Percentiles rank a stretch among this genome's conserved stretches.
phyloP scores from a whole-genome alignment of 2,888 invertebrate genomes.

The Pachycephus smyrnensis region DNA sequence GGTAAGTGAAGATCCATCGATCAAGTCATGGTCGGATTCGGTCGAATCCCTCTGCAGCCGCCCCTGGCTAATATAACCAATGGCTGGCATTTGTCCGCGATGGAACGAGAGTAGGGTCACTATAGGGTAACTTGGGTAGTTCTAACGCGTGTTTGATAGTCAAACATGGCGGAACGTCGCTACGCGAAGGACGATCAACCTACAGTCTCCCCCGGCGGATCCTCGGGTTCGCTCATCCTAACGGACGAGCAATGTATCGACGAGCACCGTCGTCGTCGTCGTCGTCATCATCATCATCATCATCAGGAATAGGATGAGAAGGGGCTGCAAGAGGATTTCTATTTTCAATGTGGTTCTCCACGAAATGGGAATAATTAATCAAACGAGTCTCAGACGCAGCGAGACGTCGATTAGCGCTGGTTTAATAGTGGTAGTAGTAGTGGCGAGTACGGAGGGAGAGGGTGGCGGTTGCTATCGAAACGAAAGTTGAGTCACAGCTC shows the following conservation, averaged over 20 bases:
- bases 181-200: no score
- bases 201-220: no score
- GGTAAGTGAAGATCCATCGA: neutral
- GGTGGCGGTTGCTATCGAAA: conserved; percentile 32
- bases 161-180: conserved; percentile 23
- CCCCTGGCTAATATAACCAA: conserved; percentile 28
- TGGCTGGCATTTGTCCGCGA: conserved; percentile 34
- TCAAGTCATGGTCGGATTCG: neutral
- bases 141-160: conserved; percentile 31
- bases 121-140: no score
- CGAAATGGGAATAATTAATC: conserved; percentile 50
- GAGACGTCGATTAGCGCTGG: neutral
- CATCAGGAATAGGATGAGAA: no score
- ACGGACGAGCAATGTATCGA: no score
- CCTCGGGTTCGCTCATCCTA: no score
- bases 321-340: no score
- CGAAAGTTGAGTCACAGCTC: conserved; percentile 22
- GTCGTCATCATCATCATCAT: no score
- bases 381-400: conserved; percentile 33
- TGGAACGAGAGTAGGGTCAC: conserved; percentile 16
- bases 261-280: no score
- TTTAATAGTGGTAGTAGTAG: conserved; percentile 22
- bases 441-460: no score
- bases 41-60: neutral
- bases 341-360: conserved; percentile 27